Evolutionary conservation across 2,888 invertebrate species (phyloP).

Genomic region (Volucella inflata): DNA sequence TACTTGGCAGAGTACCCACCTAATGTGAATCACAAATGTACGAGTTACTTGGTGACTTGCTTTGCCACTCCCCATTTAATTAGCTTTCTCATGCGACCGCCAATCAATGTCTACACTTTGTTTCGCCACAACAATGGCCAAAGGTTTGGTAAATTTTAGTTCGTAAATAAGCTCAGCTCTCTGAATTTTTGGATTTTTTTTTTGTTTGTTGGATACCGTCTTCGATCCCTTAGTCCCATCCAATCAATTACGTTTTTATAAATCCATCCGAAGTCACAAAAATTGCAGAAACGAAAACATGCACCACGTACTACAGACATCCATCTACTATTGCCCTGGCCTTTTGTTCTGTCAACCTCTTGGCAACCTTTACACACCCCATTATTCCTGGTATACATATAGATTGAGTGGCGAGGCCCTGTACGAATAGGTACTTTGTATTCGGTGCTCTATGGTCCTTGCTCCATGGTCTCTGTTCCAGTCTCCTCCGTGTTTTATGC

Average conservation of each 20-base stretch:
- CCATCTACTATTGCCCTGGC: constrained; percentile 44
- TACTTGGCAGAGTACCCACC: constrained; percentile 27
- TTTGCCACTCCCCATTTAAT: constrained; percentile 57
- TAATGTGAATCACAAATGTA: constrained; percentile 36
- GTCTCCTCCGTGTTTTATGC: too few species aligned
- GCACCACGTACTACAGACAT: constrained; percentile 28
- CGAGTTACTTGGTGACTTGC: not conserved
- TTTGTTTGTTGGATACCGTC: constrained; percentile 10
- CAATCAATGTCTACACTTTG: constrained; percentile 55
- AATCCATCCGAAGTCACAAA: constrained; percentile 62
- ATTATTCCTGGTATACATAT: not conserved
- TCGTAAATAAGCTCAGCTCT: constrained; percentile 39
- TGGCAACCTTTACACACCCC: constrained; percentile 61
- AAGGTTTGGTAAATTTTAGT: constrained; percentile 52
- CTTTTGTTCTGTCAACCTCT: constrained; percentile 68
- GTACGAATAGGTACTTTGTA: too few species aligned
- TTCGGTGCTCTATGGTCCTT: too few species aligned
- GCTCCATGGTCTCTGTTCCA: too few species aligned
- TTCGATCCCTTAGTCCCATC: constrained; percentile 60
- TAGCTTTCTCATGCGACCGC: constrained; percentile 54
- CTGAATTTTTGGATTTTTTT: not conserved
- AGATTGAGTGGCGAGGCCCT: constrained; percentile 2
- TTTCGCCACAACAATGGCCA: constrained; percentile 42
- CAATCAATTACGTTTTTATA: constrained; percentile 70
- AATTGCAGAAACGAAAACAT: constrained; percentile 72